phyloP scores from a whole-genome alignment of 2,113 vertebrate genomes.

The Scortum barcoo region DNA sequence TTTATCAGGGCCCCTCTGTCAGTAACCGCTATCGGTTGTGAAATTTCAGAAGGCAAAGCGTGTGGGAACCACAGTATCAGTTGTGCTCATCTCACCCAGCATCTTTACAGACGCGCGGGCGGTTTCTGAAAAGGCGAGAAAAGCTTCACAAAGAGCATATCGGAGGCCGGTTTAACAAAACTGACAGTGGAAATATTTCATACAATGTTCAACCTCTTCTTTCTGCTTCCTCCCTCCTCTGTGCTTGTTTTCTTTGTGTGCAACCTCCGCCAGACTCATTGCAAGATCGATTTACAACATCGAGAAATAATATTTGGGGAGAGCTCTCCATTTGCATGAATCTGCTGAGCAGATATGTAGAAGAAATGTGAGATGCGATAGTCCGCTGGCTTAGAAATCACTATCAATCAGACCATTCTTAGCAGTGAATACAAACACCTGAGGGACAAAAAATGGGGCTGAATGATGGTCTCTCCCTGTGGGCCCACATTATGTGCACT shows the following conservation, averaged over 20 bases:
- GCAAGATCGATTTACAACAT: conserved; percentile 65
- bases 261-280: conserved; percentile 45
- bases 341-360: conserved; percentile 46
- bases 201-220: conserved; percentile 53
- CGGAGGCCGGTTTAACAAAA: conserved; percentile 74
- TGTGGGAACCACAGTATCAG: conserved; percentile 83
- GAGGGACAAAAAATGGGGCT: conserved; percentile 62
- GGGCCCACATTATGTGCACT: conserved; percentile 56
- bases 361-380: conserved; percentile 53
- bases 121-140: conserved; percentile 82
- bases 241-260: conserved; percentile 59
- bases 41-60: conserved; percentile 83
- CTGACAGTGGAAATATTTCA: conserved; percentile 77
- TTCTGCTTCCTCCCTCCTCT: conserved; percentile 45
- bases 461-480: conserved; percentile 63
- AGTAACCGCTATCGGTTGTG: conserved; percentile 83
- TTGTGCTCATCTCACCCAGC: conserved; percentile 78
- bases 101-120: conserved; percentile 76
- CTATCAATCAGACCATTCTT: conserved; percentile 69
- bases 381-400: conserved; percentile 65
- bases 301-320: conserved; percentile 50
- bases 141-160: conserved; percentile 79
- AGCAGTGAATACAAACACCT: conserved; percentile 63
- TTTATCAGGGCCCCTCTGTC: conserved; percentile 78
- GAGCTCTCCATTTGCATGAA: conserved; percentile 54